Evolutionary conservation across 2,113 vertebrate genomes (phyloP), one percentile per base, ranked within the genome.

Genomic region (Menura novaehollandiae): DNA sequence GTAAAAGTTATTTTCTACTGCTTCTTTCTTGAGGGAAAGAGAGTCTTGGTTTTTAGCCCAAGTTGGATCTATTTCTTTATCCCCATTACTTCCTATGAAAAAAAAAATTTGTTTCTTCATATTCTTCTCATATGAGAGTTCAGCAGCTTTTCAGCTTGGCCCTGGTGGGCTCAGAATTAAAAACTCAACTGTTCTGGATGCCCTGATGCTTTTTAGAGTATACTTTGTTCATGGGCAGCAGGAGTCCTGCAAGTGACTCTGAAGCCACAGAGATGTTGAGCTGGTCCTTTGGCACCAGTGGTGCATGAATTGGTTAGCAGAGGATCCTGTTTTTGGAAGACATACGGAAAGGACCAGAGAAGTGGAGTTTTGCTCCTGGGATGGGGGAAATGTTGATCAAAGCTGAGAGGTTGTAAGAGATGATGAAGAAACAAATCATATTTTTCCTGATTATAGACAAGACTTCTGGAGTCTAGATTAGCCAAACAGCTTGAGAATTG

Each of bases 101-200:
- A 92, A 88, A 92, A 60, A 7, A 72, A 21, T 79, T 93, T 66
- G 8, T 51, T 95, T 86, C 39, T 91, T 33, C 53, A 41, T 69
- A 72, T 94, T 85, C 41, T 52, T 86, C 33, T 86, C 15, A 41
- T 74, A 67, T 62, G 43, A 74, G 56, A 66, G 39, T 90, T 89
- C 51, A 62, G 43, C 44, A 88, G 62, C 24, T 67, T 94, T 43
- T 90, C 72, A 71, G 30, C 10, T 55, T 80, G 52, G 35, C 30
- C 39, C 20, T 74, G 15, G 12, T 53, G 28, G 26, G 37, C 37
- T 88, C 0, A 0, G 74, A 91, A 68, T 75, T 84, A 73, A 91
- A 95, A 86, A 32, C 17, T 90, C 37, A n/a, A 21, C 27, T 80
- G 13, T 74, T 91, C 28, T 83, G 41, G n/a, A 20, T 47, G 20